These are phyloP conservation scores for Eurystomus gularis DNA, from an alignment of 2,113 vertebrate genomes.

Conservation along the genomic window DNA sequence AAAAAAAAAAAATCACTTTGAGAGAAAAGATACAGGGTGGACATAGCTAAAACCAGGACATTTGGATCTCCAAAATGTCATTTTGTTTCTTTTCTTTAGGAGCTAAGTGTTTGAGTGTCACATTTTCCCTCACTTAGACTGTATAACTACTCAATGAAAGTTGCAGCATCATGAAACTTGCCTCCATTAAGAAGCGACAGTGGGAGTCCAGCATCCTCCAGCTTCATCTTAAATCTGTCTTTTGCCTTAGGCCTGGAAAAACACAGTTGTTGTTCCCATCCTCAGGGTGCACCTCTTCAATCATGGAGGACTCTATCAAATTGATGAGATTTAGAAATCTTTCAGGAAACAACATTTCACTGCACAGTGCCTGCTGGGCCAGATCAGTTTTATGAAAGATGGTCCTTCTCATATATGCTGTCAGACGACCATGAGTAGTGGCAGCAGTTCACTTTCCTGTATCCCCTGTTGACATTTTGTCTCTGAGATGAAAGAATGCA, in stretches of 20 bases:
- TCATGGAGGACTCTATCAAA: background rate
- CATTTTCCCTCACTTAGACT: background rate
- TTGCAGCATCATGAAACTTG: background rate
- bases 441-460: background rate
- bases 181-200: background rate
- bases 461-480: background rate
- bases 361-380: background rate
- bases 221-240: background rate
- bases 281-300: background rate
- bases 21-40: background rate
- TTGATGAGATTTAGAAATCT: background rate
- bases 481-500: background rate
- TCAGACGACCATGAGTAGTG: background rate
- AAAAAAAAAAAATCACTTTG: background rate
- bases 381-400: background rate
- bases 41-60: background rate
- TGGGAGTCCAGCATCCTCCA: background rate
- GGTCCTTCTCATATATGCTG: background rate
- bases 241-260: background rate
- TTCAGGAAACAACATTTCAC: background rate
- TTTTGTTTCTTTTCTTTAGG: background rate
- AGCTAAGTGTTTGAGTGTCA: background rate
- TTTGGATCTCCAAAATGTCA: background rate
- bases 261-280: background rate
- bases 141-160: background rate